Evolutionary conservation across 37 sponge, comb jelly and placozoan genomes (phyloP).

Genomic region (Trichoplax adhaerens): DNA sequence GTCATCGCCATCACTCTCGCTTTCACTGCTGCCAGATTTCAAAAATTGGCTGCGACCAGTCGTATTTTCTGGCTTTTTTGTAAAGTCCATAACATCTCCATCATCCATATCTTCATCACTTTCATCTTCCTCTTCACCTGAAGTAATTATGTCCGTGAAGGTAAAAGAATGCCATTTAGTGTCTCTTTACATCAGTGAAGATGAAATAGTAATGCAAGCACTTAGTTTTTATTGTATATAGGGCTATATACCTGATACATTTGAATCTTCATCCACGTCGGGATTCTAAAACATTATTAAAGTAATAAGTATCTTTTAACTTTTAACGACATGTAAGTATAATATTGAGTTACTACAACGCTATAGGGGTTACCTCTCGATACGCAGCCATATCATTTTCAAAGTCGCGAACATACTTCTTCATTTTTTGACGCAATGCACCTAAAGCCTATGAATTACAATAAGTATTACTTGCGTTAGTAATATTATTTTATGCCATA

Average conservation of each 20-base stretch:
- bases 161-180: too few relatives aligned
- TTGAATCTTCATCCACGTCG: conserved; percentile 8
- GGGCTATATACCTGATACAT: too few relatives aligned
- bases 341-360: neutral
- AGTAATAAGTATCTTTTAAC: neutral
- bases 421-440: conserved; percentile 60
- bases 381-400: conserved; percentile 42
- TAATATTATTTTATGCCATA: neutral
- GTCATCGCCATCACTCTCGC: conserved; percentile 9
- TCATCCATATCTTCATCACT: conserved; percentile 23
- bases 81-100: neutral
- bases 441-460: conserved; percentile 49
- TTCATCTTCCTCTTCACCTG: conserved; percentile 11
- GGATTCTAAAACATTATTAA: conserved; percentile 25
- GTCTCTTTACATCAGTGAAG: too few relatives aligned
- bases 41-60: neutral
- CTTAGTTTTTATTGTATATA: too few relatives aligned
- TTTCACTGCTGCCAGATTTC: neutral
- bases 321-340: neutral
- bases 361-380: conserved; percentile 18
- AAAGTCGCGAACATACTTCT: conserved; percentile 90
- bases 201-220: too few relatives aligned
- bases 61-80: too few relatives aligned
- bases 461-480: neutral
- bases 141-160: too few relatives aligned